Base-by-base conservation (phyloP, 2,113 vertebrate species). In the Bambusicola thoracicus region DNA sequence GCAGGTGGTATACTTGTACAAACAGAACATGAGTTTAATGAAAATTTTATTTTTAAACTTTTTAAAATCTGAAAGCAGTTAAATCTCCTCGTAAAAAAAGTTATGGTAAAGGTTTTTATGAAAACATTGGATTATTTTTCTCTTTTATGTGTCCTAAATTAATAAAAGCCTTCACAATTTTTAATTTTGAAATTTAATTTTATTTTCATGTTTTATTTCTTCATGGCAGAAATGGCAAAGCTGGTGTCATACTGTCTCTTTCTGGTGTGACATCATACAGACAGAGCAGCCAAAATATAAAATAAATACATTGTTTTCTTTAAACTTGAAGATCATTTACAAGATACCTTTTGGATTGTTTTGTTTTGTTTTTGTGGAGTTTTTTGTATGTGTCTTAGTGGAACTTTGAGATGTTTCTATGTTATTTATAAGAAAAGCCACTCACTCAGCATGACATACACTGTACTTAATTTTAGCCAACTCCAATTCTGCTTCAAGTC, bases 1-100 rank as follows among this genome's bases (percentile, higher is more conserved):
- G 68, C 67, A 88, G 76, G 30, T 90, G 78, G 85, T 53, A 86
- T 83, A 18, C 30, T 80, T 86, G 32, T 81, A 76, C 72, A 92
- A 92, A 89, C 24, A 72, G 43, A 79, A 55, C 27, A 85, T 38
- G 7, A 41, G 5, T 67, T 81, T 58, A 62, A 48, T 44, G 21
- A 34, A 81, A 89, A 78, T 67, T 91, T 69, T 41, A 4, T 32
- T 94, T 74, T 74, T 18, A 89, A 91, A 48, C 3, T 22, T 49
- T 77, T 80, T 78, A 61, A 19, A 56, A 78, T 86, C 41, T 68
- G 16, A 62, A 89, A 89, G 41, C 1, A 20, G 6, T 76, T 29
- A 88, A 73, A 38, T 56, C 12, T 51, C 63, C 41, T 38, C 2
- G 10, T 61, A 24, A 77, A 85, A 76, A 82, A 12, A 55, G 19